Base-by-base conservation (phyloP, 2,888 invertebrate genomes). In the Archips crataeganus region DNA sequence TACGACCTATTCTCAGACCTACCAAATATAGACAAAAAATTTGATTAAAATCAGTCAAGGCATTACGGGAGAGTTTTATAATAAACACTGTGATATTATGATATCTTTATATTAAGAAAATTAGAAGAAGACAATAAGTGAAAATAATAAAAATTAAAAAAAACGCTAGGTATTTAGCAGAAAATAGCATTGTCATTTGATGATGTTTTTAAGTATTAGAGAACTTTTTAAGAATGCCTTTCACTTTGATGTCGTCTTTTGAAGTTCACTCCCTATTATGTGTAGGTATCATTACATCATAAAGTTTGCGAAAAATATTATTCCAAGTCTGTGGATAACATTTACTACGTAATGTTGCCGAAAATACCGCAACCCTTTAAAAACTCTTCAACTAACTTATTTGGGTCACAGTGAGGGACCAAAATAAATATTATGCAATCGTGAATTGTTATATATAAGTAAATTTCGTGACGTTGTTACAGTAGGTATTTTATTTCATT, bases 311-410 rank as follows among this genome's bases (percentile, higher is more conserved):
- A 23, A 51, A 73, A 70, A 54, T 36, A 61, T 67, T 57, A 23
- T 61, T 45, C 73, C 64, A 61, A 69, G 42, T 9, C 36, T 32
- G 39, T 51, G 8, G 36, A 49, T 54, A 64, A 51, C 64, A 49
- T 42, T 49, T 60, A 57, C 68, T 74, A 54, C 54, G 51, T 61
- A 65, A 74, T 74, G 51, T 69, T 51, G 59, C 73, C 69, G n/a
- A 64, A 73, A 73, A 73, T 64, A 74, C 59, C 57, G 36, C 63
- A 63, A 59, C 42, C 70, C 64, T 45, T 47, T 63, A 63, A 72
- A 64, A 65, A 70, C 51, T 69, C 54, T 23, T 45, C 62, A 34
- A 51, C 45, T 36, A 49, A 69, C 49, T 68, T 68, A 70, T 65
- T 74, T 70, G 45, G 60, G 74, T 69, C 68, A 69, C 65, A 32